Evolutionary conservation across 2,888 invertebrate species (phyloP).

Genomic region (Phragmatobia fuliginosa): DNA sequence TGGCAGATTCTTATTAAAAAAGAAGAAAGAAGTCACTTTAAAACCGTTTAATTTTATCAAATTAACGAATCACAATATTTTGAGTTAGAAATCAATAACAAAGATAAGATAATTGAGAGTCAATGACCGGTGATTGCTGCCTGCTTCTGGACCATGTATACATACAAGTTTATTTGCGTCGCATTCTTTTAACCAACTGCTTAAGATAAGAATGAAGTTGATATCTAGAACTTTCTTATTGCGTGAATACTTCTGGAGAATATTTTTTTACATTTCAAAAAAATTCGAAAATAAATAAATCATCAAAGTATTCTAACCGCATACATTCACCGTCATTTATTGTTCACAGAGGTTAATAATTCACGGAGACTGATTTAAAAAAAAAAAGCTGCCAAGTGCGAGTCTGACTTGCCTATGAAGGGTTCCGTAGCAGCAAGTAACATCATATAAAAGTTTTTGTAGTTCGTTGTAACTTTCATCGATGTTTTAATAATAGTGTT

Average conservation of each 20-base stretch:
- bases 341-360: no score
- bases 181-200: conserved; percentile 37
- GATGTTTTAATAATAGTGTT: no score
- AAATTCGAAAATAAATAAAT: neutral
- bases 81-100: conserved; percentile 69
- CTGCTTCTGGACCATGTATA: conserved; percentile 37
- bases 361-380: no score
- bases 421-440: no score
- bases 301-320: no score
- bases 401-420: no score
- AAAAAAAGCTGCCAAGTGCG: no score
- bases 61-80: conserved; percentile 55
- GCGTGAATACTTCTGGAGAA: neutral
- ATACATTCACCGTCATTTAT: no score
- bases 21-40: neutral
- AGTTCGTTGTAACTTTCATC: no score
- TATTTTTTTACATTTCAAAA: neutral
- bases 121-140: conserved; percentile 59
- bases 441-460: no score
- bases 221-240: conserved; percentile 1
- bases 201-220: conserved; percentile 1
- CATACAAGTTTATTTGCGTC: conserved; percentile 50
- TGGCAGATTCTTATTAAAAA: no score
- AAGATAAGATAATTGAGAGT: conserved; percentile 62
- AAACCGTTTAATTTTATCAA: neutral